Evolutionary conservation across 2,888 invertebrate genomes (phyloP).

Genomic region (Fragum fragum): DNA sequence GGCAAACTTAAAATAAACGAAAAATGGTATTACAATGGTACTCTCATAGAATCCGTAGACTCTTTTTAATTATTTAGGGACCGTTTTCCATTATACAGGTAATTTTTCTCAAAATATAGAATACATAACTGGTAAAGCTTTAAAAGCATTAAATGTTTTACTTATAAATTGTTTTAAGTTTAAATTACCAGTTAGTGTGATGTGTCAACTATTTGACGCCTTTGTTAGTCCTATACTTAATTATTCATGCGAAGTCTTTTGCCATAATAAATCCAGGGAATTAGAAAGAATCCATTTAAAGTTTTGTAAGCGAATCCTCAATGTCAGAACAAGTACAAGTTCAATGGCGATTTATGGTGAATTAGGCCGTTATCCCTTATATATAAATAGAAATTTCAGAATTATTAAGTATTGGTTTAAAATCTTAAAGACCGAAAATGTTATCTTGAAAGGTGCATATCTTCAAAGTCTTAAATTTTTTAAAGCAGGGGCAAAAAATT

Average conservation of each 20-base stretch:
- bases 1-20: conserved; percentile 10
- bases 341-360: conserved; percentile 24
- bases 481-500: conserved; percentile 7
- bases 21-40: conserved; percentile 11
- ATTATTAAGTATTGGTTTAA: conserved; percentile 23
- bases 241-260: conserved; percentile 14
- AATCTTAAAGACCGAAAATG: conserved; percentile 1
- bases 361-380: conserved; percentile 18
- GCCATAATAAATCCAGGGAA: not conserved
- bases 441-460: conserved; percentile 19
- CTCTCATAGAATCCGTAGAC: conserved; percentile 8
- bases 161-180: conserved; percentile 4
- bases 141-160: conserved; percentile 24
- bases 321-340: conserved; percentile 21
- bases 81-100: conserved; percentile 28
- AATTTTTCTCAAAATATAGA: conserved; percentile 29
- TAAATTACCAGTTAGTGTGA: not conserved
- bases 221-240: conserved; percentile 27
- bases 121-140: conserved; percentile 18
- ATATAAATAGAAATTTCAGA: conserved; percentile 15
- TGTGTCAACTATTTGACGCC: conserved; percentile 37
- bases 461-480: not conserved
- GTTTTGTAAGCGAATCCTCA: conserved; percentile 18
- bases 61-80: conserved; percentile 28
- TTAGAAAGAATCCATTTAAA: conserved; percentile 18